phyloP scores from a whole-genome alignment of 2,797 vertebrate genomes.

The Cossypha niveicapilla region DNA sequence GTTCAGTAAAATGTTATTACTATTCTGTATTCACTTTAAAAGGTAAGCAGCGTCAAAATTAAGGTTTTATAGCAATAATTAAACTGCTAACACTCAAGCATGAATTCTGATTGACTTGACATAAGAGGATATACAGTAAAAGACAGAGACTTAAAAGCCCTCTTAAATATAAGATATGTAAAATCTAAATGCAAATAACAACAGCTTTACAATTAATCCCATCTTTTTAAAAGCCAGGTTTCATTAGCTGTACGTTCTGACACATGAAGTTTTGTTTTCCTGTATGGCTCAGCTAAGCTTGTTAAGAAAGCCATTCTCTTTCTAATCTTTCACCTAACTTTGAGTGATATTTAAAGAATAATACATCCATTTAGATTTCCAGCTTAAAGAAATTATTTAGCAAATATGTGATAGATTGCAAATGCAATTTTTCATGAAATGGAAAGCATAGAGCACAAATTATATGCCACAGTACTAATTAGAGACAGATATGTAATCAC shows the following conservation, averaged over 20 bases:
- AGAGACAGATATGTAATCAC: conserved; percentile 40
- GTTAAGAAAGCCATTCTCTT: conserved; percentile 1
- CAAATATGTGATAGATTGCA: neutral
- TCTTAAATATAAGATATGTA: neutral
- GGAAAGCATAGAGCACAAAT: neutral
- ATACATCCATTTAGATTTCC: neutral
- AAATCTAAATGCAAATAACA: conserved; percentile 45
- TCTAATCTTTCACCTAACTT: neutral
- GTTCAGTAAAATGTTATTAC: neutral
- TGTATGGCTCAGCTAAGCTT: neutral
- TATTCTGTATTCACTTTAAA: conserved; percentile 21
- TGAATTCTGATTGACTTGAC: conserved; percentile 30
- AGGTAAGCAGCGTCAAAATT: conserved; percentile 1
- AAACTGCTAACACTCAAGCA: neutral
- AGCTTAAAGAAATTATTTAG: conserved; percentile 13
- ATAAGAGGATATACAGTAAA: conserved; percentile 33
- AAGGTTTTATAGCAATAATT: conserved; percentile 23
- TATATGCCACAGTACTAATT: conserved; percentile 42
- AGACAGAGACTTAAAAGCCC: conserved; percentile 7
- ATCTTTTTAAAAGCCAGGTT: neutral
- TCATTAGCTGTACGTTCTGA: neutral
- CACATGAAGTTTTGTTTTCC: neutral
- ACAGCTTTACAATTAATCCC: conserved; percentile 46
- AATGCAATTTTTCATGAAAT: conserved; percentile 9
- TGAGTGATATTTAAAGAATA: neutral